These are phyloP conservation scores for Anthoptus insignis DNA, from an alignment of 2,888 invertebrate species.

Conservation along the genomic window DNA sequence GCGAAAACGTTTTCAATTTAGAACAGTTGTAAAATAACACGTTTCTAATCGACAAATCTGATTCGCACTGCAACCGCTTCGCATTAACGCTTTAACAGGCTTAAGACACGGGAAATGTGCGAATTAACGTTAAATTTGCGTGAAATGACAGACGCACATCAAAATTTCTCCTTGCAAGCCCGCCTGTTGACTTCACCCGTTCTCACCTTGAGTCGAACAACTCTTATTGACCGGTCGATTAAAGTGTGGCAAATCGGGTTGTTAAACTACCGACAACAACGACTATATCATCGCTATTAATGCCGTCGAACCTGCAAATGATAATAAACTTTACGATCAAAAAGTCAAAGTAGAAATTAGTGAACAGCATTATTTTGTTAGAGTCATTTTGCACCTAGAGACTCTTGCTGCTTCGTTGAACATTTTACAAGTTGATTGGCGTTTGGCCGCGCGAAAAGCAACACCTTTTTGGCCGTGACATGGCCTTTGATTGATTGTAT, in stretches of 20 bases:
- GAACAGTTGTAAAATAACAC: slow-evolving; percentile 17
- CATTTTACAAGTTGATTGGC: slow-evolving; percentile 81
- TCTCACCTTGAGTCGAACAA: slow-evolving; percentile 71
- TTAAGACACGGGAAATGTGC: slow-evolving; percentile 56
- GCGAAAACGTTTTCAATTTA: background rate
- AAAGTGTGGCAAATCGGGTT: slow-evolving; percentile 79
- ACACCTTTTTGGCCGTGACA: slow-evolving; percentile 82
- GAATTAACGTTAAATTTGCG: slow-evolving; percentile 80
- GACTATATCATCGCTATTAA: slow-evolving; percentile 48
- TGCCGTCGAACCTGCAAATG: background rate
- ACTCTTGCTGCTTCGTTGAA: slow-evolving; percentile 67
- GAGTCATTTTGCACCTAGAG: slow-evolving; percentile 49
- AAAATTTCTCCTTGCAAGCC: slow-evolving; percentile 75
- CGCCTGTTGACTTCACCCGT: slow-evolving; percentile 67
- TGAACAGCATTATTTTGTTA: slow-evolving; percentile 29
- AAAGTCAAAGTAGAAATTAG: slow-evolving; percentile 56
- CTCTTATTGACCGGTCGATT: slow-evolving; percentile 76
- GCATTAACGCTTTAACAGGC: slow-evolving; percentile 55
- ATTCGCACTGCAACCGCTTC: slow-evolving; percentile 60
- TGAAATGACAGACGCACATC: slow-evolving; percentile 82
- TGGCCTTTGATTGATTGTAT: slow-evolving; percentile 83
- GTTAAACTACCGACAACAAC: slow-evolving; percentile 69
- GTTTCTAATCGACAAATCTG: slow-evolving; percentile 19
- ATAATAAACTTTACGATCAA: slow-evolving; percentile 51
- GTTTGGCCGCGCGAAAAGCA: slow-evolving; percentile 82